Base-by-base conservation (phyloP, 2,797 vertebrate genomes). In the Rachycentron canadum region DNA sequence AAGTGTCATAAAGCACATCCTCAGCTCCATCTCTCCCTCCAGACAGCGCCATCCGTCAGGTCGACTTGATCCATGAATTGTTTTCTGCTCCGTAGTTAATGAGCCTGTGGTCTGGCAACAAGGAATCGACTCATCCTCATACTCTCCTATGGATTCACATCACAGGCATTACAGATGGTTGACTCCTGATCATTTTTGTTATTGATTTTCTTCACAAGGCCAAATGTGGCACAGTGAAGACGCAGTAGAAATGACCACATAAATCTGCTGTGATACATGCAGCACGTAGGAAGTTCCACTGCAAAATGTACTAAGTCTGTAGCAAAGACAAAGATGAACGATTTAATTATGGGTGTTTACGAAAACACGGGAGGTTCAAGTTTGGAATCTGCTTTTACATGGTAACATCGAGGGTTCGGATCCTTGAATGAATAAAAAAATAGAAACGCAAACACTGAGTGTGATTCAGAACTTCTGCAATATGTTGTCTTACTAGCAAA, bases 191-290 rank as follows among this genome's bases (percentile, higher is more conserved):
- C 81, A 85, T 90, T 92, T 87, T 72, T 79, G 63, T 36, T 70
- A 92, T 94, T 59, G 89, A 93, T 91, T 91, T 91, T 78, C 40
- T 40, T 61, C 84, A 80, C 86, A 88, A 90, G 90, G 90, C 90
- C 88, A 76, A 92, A 89, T 65, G 76, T 77, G 81, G 73, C 79
- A 19, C 66, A 19, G 73, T 69, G 65, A 77, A 76, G 62, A 45
- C 40, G 12, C 61, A 4, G 60, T 79, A 88, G 69, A 83, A 90
- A 91, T 77, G 53, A 70, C 68, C 71, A 38, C 50, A 91, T 91
- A 87, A 93, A 90, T 91, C 88, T 58, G 71, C 66, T 4, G 68
- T 38, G 77, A 89, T 80, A 30, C 77, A 84, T 64, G 74, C 58
- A 47, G 58, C 62, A 64, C 2, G 62, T 61, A 25, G 56, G 69